Conservation (phyloP, 1,140 invertebrate species). For the Drosophila carrolli region DNA sequence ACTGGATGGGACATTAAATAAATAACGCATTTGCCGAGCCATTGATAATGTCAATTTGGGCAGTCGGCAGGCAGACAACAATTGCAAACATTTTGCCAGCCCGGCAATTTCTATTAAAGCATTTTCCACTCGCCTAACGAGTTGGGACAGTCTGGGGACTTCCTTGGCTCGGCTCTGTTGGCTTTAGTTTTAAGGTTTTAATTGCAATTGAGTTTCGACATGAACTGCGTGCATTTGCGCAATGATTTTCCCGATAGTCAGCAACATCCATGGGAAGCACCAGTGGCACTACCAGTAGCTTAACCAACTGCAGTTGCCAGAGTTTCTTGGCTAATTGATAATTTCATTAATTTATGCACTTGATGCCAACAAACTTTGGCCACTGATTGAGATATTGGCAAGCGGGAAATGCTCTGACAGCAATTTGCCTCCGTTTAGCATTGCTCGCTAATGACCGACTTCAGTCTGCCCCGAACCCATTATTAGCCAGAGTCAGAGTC, state of each 20-base stretch:
- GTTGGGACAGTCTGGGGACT: slow-evolving; percentile 31
- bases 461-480: slow-evolving; percentile 40
- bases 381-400: slow-evolving; percentile 45
- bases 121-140: slow-evolving; percentile 70
- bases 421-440: slow-evolving; percentile 60
- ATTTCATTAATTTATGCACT: slow-evolving; percentile 71
- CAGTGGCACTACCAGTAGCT: not conserved
- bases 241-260: slow-evolving; percentile 74
- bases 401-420: slow-evolving; percentile 68
- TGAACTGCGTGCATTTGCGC: slow-evolving; percentile 78
- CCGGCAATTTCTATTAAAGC: slow-evolving; percentile 69
- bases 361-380: slow-evolving; percentile 35
- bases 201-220: slow-evolving; percentile 78
- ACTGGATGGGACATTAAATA: slow-evolving; percentile 52
- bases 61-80: slow-evolving; percentile 47
- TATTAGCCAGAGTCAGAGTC: slow-evolving; percentile 36
- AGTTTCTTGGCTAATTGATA: slow-evolving; percentile 67
- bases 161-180: slow-evolving; percentile 13
- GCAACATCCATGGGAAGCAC: slow-evolving; percentile 15
- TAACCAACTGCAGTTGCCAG: slow-evolving; percentile 9
- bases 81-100: slow-evolving; percentile 42
- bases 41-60: slow-evolving; percentile 62
- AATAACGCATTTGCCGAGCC: slow-evolving; percentile 54
- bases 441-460: slow-evolving; percentile 44
- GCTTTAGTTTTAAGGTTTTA: slow-evolving; percentile 65